Percentiles rank a stretch among this genome's conserved stretches.
phyloP scores from a whole-genome alignment of 2,797 vertebrate genomes.

The Naso thynnoides region DNA sequence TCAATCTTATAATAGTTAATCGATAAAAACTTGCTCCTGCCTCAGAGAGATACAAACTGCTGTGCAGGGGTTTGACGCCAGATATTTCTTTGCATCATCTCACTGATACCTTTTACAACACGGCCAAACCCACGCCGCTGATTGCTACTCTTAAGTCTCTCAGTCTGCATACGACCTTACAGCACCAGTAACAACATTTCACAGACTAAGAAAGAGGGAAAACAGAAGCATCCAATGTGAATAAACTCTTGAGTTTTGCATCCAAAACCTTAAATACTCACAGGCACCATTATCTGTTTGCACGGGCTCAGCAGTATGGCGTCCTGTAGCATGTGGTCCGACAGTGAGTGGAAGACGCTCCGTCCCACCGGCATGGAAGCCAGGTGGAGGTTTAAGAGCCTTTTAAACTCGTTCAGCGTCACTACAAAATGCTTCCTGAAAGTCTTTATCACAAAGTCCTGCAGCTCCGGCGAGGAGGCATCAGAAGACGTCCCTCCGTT shows the following conservation, averaged over 20 bases:
- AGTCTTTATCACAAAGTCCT: slow-evolving; percentile 90
- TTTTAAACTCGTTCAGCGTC: slow-evolving; percentile 96
- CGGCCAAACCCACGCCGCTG: not conserved
- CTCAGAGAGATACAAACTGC: not conserved
- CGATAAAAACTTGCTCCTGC: not conserved
- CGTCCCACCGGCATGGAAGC: slow-evolving; percentile 93
- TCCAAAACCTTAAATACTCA: slow-evolving; percentile 83
- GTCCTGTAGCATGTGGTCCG: slow-evolving; percentile 96
- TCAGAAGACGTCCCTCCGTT: slow-evolving; percentile 73
- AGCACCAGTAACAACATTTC: too few species aligned
- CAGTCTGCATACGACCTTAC: not conserved
- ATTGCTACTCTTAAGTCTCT: too few species aligned
- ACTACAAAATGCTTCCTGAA: slow-evolving; percentile 95
- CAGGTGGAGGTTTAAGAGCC: slow-evolving; percentile 95
- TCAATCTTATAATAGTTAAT: not conserved
- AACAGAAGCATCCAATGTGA: not conserved
- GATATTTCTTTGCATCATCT: not conserved
- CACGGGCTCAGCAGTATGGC: slow-evolving; percentile 91
- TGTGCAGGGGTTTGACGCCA: not conserved
- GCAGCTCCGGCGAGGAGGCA: slow-evolving; percentile 85
- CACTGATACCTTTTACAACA: not conserved
- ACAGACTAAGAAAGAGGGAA: not conserved
- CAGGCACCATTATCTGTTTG: slow-evolving; percentile 99
- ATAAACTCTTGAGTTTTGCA: not conserved
- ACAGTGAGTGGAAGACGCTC: slow-evolving; percentile 90